Evolutionary conservation across 35 echinoderm and acorn worm species (phyloP).

Genomic region (Ophioderma brevispina): DNA sequence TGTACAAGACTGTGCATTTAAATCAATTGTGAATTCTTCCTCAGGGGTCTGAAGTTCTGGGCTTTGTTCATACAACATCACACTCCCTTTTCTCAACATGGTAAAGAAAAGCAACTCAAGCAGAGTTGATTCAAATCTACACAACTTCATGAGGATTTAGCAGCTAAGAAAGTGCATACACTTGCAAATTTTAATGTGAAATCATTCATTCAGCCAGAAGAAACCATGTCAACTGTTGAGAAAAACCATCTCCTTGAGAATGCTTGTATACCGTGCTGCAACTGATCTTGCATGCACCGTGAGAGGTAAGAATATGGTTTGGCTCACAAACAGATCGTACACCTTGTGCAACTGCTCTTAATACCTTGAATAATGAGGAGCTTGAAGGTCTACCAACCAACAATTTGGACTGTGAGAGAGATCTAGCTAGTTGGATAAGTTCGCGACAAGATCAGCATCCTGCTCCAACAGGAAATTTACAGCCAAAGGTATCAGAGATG

Average conservation of each 20-base stretch:
- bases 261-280: neutral
- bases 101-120: slow-evolving; percentile 15
- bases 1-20: no score
- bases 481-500: neutral
- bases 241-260: neutral
- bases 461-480: neutral
- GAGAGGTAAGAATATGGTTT: slow-evolving; percentile 10
- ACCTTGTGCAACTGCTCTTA: neutral
- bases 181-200: neutral
- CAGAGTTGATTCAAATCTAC: neutral
- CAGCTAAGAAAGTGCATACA: neutral
- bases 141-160: neutral
- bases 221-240: neutral
- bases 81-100: slow-evolving; percentile 22
- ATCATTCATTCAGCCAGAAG: neutral
- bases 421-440: neutral
- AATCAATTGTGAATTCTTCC: no score
- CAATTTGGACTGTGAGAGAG: neutral
- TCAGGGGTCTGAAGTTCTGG: neutral
- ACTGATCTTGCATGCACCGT: neutral
- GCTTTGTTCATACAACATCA: slow-evolving; percentile 29
- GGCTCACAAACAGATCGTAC: no score
- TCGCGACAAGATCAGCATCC: neutral
- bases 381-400: neutral
- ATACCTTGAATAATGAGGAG: neutral